phyloP scores from a whole-genome alignment of 2,888 invertebrate species.

The Uloborus plumipes region DNA sequence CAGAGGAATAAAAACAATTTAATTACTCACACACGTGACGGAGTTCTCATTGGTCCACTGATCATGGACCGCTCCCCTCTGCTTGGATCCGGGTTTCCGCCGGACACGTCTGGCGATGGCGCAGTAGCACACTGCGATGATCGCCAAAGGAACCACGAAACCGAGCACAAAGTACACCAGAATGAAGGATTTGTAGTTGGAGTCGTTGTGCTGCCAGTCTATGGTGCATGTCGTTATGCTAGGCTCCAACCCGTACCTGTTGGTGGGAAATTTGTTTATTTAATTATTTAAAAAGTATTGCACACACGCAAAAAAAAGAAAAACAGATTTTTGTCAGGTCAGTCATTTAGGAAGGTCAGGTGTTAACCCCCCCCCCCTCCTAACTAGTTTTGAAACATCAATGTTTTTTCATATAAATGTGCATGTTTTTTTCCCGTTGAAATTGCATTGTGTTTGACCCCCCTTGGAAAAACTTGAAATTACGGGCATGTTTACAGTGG shows the following conservation, averaged over 20 bases:
- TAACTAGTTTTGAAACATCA: too few relatives aligned
- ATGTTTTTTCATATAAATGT: too few relatives aligned
- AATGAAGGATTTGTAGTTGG: slow-evolving; percentile 68
- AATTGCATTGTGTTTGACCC: too few relatives aligned
- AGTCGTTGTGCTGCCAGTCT: slow-evolving; percentile 69
- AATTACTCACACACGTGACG: slow-evolving; percentile 62
- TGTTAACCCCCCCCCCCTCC: too few relatives aligned
- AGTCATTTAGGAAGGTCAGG: too few relatives aligned
- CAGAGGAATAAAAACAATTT: too few relatives aligned
- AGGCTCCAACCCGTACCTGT: slow-evolving; percentile 68
- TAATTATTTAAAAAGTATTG: too few relatives aligned
- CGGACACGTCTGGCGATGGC: slow-evolving; percentile 39
- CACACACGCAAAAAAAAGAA: too few relatives aligned
- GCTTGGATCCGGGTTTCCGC: slow-evolving; percentile 66
- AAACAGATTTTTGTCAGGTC: too few relatives aligned
- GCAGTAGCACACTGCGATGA: slow-evolving; percentile 59
- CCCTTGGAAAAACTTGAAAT: too few relatives aligned
- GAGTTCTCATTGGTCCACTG: slow-evolving; percentile 66
- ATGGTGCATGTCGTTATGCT: slow-evolving; percentile 69
- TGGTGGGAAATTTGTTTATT: background rate
- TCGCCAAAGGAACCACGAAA: slow-evolving; percentile 67
- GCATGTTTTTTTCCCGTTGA: too few relatives aligned
- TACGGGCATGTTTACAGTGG: too few relatives aligned
- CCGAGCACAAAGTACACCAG: slow-evolving; percentile 67
- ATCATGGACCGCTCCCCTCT: slow-evolving; percentile 45